Conservation (phyloP, 2,113 vertebrate species). For the Takifugu flavidus region DNA sequence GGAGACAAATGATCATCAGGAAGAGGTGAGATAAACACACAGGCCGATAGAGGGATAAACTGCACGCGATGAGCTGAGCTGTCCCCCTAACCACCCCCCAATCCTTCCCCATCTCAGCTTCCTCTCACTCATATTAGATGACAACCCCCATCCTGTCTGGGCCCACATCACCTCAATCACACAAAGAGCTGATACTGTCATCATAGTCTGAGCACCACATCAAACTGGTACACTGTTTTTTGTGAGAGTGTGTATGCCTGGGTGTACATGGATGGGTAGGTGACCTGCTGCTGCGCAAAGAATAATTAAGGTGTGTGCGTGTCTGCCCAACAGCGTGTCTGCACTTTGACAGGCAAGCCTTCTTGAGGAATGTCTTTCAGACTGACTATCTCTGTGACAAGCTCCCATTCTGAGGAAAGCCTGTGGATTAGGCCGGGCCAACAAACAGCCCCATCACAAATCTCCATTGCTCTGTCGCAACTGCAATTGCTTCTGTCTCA, state of each 20-base stretch:
- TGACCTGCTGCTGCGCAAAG: conserved; percentile 48
- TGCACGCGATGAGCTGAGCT: conserved; percentile 48
- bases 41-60: conserved; percentile 44
- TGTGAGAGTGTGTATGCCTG: conserved; percentile 33
- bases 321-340: conserved; percentile 37
- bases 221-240: conserved; percentile 40
- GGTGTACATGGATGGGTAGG: conserved; percentile 54
- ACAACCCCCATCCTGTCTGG: conserved; percentile 62
- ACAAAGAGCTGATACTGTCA: conserved; percentile 65
- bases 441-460: conserved; percentile 51
- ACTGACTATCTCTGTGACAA: conserved; percentile 52
- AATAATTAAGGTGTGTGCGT: conserved; percentile 10
- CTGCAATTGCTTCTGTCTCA: conserved; percentile 23
- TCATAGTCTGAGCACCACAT: conserved; percentile 54
- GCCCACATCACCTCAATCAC: conserved; percentile 69
- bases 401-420: conserved; percentile 45
- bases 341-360: conserved; percentile 25
- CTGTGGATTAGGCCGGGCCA: conserved; percentile 44
- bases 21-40: conserved; percentile 32
- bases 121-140: conserved; percentile 64
- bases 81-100: conserved; percentile 14
- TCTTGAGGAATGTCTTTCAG: conserved; percentile 42
- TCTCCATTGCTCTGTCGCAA: conserved; percentile 42
- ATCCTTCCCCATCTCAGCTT: conserved; percentile 20
- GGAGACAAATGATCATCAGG: conserved; percentile 29